These are phyloP conservation scores for Oophaga sylvatica DNA, from an alignment of 2,797 vertebrate species.

Conservation along the genomic window DNA sequence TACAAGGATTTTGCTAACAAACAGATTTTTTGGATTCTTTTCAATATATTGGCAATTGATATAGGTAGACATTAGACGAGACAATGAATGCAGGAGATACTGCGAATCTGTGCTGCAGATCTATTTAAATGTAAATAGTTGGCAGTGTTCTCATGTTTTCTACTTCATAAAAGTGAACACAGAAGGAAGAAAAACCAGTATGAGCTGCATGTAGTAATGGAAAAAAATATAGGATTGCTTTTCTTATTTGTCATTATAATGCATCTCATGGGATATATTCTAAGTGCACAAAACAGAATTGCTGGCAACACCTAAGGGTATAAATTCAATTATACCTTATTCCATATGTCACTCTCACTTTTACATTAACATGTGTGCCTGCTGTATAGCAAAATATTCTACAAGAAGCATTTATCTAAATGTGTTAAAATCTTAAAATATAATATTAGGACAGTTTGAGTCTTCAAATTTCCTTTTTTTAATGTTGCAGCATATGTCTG, in stretches of 20 bases:
- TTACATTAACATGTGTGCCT: slow-evolving; percentile 55
- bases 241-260: slow-evolving; percentile 55
- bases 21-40: slow-evolving; percentile 23
- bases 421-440: slow-evolving; percentile 25
- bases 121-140: slow-evolving; percentile 43
- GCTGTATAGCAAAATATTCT: slow-evolving; percentile 47
- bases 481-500: slow-evolving; percentile 51
- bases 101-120: slow-evolving; percentile 19
- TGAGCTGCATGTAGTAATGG: slow-evolving; percentile 29
- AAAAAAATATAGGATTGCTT: slow-evolving; percentile 50
- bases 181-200: slow-evolving; percentile 18
- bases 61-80: slow-evolving; percentile 11
- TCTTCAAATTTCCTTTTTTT: slow-evolving; percentile 22
- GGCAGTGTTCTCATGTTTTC: slow-evolving; percentile 28
- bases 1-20: slow-evolving; percentile 5
- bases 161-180: slow-evolving; percentile 42
- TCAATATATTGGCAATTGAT: slow-evolving; percentile 46
- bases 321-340: slow-evolving; percentile 62
- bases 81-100: slow-evolving; percentile 37
- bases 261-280: slow-evolving; percentile 51
- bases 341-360: slow-evolving; percentile 59
- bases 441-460: slow-evolving; percentile 50
- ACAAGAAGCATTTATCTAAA: slow-evolving; percentile 41
- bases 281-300: slow-evolving; percentile 53
- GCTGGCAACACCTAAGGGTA: slow-evolving; percentile 60